Evolutionary conservation across 2,113 vertebrate genomes (phyloP), one percentile per base, ranked within the genome.

Genomic region (Dicerorhinus sumatrensis): DNA sequence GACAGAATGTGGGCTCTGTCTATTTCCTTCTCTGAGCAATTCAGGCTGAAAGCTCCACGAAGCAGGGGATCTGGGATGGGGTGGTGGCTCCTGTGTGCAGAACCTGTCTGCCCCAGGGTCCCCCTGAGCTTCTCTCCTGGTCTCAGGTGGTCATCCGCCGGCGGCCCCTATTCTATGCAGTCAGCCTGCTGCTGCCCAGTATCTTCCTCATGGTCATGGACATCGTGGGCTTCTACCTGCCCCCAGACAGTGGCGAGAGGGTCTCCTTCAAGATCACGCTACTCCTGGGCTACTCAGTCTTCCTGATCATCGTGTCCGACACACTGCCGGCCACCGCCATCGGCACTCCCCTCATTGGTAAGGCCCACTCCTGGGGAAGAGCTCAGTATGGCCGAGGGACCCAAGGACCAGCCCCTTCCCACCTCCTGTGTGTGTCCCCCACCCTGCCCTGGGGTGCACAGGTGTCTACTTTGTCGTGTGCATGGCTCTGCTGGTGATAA

Each of bases 211-310:
- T 99, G 99, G 97, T 99, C 76, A 99, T 99, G 99, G 99, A 99
- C 98, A 99, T 99, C 0, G 99, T 99, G 97, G 99, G 99, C 39
- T 99, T 99, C 99, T 99, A 99, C 98, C 98, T 99, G n/a, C 99
- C 99, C 2, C 99, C 99, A 0, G 99, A 99, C 98, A 99, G 99
- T 0, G 99, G 99, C 0, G 99, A 99, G 98, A 99, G 99, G 72
- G 99, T 99, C 69, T 99, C 99, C 88, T 99, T 99, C 98, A 99
- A 99, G 99, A 99, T 99, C 98, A 99, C 99, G 0, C 98, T 99
- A 65, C 99, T 99, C 87, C 98, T 99, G 95, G 99, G 99, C 29
- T 99, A 99, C 98, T 99, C 99, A 0, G 99, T 99, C 96, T 99
- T 99, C 98, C 99, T 99, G 97, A 99, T 99, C 98, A 99, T 99